Percentiles rank a stretch among this genome's conserved stretches.
phyloP scores from a whole-genome alignment of 2,888 invertebrate genomes.

The Cephus pulcher region DNA sequence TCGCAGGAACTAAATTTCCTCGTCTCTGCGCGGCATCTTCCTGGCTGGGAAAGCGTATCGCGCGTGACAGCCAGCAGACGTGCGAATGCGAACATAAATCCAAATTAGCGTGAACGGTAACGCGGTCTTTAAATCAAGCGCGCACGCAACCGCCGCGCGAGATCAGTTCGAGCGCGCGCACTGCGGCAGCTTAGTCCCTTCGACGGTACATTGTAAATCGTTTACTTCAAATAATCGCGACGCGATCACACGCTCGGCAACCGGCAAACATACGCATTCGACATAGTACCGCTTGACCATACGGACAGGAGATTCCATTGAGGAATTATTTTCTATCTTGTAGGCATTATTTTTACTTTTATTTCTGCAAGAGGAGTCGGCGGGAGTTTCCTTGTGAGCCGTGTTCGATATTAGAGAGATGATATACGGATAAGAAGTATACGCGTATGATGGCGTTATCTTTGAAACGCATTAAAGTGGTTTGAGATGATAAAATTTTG shows the following conservation, averaged over 20 bases:
- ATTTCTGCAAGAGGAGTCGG: background rate
- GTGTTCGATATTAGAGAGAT: too few species aligned
- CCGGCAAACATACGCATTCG: background rate
- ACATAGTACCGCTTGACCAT: background rate
- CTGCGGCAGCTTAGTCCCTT: too few species aligned
- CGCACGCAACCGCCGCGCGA: constrained; percentile 27
- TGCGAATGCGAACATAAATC: constrained; percentile 64
- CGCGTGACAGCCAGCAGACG: constrained; percentile 36
- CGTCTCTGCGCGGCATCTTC: constrained; percentile 15
- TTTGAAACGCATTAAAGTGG: too few species aligned
- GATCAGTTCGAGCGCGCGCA: constrained; percentile 24
- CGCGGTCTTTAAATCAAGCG: constrained; percentile 39
- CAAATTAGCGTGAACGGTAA: constrained; percentile 61
- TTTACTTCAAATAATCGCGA: background rate
- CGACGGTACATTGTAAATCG: background rate
- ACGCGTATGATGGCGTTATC: too few species aligned
- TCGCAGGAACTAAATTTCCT: constrained; percentile 26
- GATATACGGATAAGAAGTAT: too few species aligned
- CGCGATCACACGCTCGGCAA: background rate
- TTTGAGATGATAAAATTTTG: too few species aligned
- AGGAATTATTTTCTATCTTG: background rate
- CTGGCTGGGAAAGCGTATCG: background rate
- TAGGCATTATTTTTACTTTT: background rate
- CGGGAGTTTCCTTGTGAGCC: background rate
- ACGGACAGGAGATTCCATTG: background rate